Conservation (phyloP, 2,888 invertebrate genomes). For the Seira ritae region DNA sequence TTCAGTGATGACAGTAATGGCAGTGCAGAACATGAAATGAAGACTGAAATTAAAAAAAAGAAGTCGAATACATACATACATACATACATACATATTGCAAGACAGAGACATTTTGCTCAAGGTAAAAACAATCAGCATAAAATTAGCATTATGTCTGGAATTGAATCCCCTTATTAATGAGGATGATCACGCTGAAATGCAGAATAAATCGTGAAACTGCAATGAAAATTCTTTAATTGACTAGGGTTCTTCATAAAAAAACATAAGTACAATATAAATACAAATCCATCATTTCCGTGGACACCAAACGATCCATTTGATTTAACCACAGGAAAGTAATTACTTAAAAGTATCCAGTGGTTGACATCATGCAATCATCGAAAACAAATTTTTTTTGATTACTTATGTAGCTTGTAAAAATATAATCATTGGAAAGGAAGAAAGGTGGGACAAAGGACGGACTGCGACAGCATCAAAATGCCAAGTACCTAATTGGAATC, state of each 20-base stretch:
- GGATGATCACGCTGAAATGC: constrained; percentile 46
- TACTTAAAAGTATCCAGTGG: too few species aligned
- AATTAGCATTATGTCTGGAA: background rate
- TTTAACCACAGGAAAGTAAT: too few species aligned
- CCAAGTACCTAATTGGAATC: background rate
- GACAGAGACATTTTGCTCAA: background rate
- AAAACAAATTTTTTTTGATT: background rate
- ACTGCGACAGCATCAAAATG: background rate
- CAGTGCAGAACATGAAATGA: constrained; percentile 1
- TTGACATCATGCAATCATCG: background rate
- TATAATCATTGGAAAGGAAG: background rate
- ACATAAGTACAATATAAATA: background rate
- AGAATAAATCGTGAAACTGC: constrained; percentile 51
- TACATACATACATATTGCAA: constrained; percentile 1
- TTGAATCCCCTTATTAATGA: constrained; percentile 14
- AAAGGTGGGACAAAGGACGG: background rate
- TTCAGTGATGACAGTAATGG: constrained; percentile 25
- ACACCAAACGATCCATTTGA: too few species aligned
- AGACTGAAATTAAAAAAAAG: constrained; percentile 27
- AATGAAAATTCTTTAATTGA: constrained; percentile 29
- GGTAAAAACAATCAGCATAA: constrained; percentile 2
- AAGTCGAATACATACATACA: constrained; percentile 2
- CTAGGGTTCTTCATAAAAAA: background rate
- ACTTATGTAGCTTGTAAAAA: background rate
- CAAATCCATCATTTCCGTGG: background rate